Percentiles rank a stretch among this genome's conserved stretches.
phyloP scores from a whole-genome alignment of 2,888 invertebrate genomes.

The Chrysodeixis includens region DNA sequence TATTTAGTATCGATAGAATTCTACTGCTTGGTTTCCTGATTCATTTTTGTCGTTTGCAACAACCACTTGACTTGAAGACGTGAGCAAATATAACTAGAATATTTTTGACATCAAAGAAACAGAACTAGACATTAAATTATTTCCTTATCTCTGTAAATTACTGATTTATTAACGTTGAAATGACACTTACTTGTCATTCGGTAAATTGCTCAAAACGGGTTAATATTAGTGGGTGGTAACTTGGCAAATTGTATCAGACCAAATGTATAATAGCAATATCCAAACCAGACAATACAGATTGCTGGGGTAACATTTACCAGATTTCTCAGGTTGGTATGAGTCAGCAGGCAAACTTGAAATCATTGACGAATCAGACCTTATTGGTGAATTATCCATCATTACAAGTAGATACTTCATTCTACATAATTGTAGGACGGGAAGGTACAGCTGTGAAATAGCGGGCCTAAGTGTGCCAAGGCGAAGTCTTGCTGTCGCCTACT shows the following conservation, averaged over 20 bases:
- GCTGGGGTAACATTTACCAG: not conserved
- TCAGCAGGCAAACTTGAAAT: not conserved
- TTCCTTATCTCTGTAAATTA: constrained; percentile 13
- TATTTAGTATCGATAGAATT: constrained; percentile 15
- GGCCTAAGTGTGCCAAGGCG: constrained; percentile 70
- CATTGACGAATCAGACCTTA: constrained; percentile 13
- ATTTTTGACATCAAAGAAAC: no score
- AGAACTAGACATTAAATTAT: not conserved
- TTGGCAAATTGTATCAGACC: not conserved
- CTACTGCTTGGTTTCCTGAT: constrained; percentile 32
- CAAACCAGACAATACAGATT: not conserved
- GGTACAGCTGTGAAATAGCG: constrained; percentile 67
- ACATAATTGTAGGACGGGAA: constrained; percentile 52
- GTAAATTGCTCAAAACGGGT: constrained; percentile 19
- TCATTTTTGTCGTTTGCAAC: not conserved
- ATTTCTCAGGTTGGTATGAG: not conserved
- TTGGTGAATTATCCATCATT: constrained; percentile 46
- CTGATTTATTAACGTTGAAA: constrained; percentile 12
- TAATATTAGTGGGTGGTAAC: constrained; percentile 11
- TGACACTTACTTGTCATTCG: constrained; percentile 8
- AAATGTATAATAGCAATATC: constrained; percentile 3
- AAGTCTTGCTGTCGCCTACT: constrained; percentile 59
- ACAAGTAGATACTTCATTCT: constrained; percentile 24
- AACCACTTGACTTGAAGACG: not conserved
- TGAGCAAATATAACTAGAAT: no score